Percentiles rank a stretch among this genome's conserved stretches.
phyloP scores from a whole-genome alignment of 2,888 invertebrate genomes.

The Hypercompe scribonia region DNA sequence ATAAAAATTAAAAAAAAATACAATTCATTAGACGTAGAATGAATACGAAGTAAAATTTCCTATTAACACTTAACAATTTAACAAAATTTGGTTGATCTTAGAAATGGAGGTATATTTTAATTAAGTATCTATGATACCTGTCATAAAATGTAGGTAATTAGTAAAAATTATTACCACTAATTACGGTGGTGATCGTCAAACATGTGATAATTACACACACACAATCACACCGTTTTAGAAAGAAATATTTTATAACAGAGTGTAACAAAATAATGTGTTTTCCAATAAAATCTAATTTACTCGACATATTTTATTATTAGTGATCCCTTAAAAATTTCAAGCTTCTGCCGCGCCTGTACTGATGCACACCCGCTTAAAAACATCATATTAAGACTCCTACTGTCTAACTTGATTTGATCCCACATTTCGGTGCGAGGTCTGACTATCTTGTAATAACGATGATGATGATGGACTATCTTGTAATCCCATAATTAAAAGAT shows the following conservation, averaged over 20 bases:
- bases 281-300: too few relatives aligned
- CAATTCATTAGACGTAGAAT: background rate
- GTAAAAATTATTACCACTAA: background rate
- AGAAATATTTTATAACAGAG: too few relatives aligned
- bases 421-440: too few relatives aligned
- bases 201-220: background rate
- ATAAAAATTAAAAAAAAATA: background rate
- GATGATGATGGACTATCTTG: background rate
- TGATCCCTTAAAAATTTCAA: too few relatives aligned
- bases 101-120: background rate
- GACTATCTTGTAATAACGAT: too few relatives aligned
- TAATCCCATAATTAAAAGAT: background rate
- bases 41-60: background rate
- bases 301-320: too few relatives aligned
- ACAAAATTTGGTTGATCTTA: conserved; percentile 1
- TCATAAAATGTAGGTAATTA: background rate
- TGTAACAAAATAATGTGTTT: too few relatives aligned
- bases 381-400: background rate
- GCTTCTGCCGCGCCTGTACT: too few relatives aligned
- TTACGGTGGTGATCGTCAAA: background rate
- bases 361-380: too few relatives aligned
- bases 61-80: background rate
- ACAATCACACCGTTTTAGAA: too few relatives aligned
- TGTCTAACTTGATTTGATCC: too few relatives aligned
- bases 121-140: background rate